phyloP scores from a whole-genome alignment of 2,888 invertebrate genomes.

The Acrobasis consociella region DNA sequence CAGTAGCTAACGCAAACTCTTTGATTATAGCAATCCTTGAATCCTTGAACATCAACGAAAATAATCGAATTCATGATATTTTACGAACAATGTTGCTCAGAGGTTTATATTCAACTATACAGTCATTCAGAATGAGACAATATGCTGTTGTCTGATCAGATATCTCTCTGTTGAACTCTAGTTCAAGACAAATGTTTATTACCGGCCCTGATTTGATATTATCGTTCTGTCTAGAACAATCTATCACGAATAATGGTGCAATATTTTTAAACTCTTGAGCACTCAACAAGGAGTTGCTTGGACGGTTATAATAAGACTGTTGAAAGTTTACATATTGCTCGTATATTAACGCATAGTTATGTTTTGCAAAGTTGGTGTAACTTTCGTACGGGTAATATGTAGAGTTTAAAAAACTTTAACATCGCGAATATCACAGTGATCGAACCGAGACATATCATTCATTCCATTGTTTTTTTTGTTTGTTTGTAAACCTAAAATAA shows the following conservation, averaged over 20 bases:
- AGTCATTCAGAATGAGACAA: conserved; percentile 1
- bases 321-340: not conserved
- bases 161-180: not conserved
- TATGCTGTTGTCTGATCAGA: conserved; percentile 2
- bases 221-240: conserved; percentile 1
- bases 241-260: not conserved
- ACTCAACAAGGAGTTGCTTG: too few species aligned
- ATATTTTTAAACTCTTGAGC: too few species aligned
- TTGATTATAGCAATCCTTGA: not conserved
- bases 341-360: not conserved
- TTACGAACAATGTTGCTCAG: not conserved
- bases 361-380: not conserved
- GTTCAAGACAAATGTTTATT: not conserved
- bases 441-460: not conserved
- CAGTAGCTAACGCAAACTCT: not conserved
- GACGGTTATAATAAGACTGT: too few species aligned
- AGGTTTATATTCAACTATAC: conserved; percentile 1
- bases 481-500: not conserved
- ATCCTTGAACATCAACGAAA: not conserved
- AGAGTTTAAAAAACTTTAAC: not conserved
- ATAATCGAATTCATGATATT: too few species aligned
- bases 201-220: not conserved
- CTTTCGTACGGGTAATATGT: conserved; percentile 2
- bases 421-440: not conserved
- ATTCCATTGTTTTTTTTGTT: not conserved